Evolutionary conservation across 2,888 invertebrate species (phyloP).

Genomic region (Dinocampus coccinellae): DNA sequence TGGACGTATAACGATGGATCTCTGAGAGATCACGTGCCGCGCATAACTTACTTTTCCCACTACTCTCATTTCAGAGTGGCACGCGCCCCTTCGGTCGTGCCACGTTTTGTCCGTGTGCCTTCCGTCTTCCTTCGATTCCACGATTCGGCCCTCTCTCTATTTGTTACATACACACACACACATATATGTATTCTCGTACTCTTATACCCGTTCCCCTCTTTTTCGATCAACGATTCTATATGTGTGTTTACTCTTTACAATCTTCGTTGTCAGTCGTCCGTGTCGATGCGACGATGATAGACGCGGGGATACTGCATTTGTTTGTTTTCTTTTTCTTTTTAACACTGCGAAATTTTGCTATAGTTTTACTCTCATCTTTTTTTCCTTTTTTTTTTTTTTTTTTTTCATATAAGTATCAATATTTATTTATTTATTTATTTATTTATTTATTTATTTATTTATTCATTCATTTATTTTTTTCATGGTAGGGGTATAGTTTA

Average conservation of each 20-base stretch:
- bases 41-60: conserved; percentile 66
- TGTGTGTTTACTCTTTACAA: conserved; percentile 46
- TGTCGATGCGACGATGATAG: conserved; percentile 54
- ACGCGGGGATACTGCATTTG: conserved; percentile 41
- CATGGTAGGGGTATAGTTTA: too few relatives aligned
- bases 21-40: conserved; percentile 63
- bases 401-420: too few relatives aligned
- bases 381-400: not conserved
- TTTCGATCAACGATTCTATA: conserved; percentile 18
- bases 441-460: too few relatives aligned
- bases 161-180: too few relatives aligned
- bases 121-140: conserved; percentile 34
- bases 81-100: conserved; percentile 42
- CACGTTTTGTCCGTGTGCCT: conserved; percentile 26
- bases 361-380: not conserved
- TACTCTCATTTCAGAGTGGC: conserved; percentile 43
- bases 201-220: conserved; percentile 33
- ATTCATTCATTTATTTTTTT: too few relatives aligned
- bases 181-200: too few relatives aligned
- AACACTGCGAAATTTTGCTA: not conserved
- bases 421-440: too few relatives aligned
- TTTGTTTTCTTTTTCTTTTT: not conserved
- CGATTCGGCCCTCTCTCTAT: conserved; percentile 27
- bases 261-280: conserved; percentile 57
- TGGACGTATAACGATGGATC: conserved; percentile 52